Conservation (phyloP, 2,797 vertebrate genomes). For the Falco columbarius region DNA sequence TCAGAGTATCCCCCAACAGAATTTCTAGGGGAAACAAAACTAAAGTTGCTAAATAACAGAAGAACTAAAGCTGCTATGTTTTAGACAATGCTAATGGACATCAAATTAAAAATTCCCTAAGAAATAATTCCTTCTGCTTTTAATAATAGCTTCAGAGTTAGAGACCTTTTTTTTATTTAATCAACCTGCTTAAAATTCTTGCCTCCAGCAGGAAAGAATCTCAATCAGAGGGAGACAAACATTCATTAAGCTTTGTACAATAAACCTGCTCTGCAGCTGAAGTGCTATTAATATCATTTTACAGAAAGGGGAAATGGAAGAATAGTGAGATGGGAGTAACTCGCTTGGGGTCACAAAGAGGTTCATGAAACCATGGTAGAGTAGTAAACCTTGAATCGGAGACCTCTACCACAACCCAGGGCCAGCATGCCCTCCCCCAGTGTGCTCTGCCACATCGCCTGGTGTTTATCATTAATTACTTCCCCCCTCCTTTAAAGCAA, state of each 20-base stretch:
- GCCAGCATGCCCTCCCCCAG: neutral
- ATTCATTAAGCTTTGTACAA: constrained; percentile 67
- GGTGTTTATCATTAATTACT: neutral
- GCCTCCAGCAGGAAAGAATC: constrained; percentile 64
- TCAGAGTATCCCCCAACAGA: neutral
- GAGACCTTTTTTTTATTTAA: constrained; percentile 12
- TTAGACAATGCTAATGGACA: neutral
- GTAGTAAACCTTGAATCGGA: constrained; percentile 35
- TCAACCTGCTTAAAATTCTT: constrained; percentile 60
- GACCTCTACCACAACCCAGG: neutral
- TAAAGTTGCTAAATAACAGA: neutral
- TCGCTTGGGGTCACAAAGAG: constrained; percentile 56
- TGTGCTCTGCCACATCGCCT: neutral
- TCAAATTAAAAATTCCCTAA: neutral
- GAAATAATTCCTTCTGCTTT: constrained; percentile 32
- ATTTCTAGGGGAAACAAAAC: neutral
- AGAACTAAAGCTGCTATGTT: neutral
- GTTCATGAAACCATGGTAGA: neutral
- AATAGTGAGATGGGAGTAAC: constrained; percentile 66
- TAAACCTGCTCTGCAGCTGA: constrained; percentile 60
- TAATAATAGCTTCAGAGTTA: neutral
- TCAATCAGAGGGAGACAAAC: constrained; percentile 62
- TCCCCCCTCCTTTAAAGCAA: neutral
- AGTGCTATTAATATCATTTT: constrained; percentile 73
- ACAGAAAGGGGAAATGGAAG: constrained; percentile 71